Conservation (phyloP, 2,113 vertebrate species). For the Phalacrocorax aristotelis region DNA sequence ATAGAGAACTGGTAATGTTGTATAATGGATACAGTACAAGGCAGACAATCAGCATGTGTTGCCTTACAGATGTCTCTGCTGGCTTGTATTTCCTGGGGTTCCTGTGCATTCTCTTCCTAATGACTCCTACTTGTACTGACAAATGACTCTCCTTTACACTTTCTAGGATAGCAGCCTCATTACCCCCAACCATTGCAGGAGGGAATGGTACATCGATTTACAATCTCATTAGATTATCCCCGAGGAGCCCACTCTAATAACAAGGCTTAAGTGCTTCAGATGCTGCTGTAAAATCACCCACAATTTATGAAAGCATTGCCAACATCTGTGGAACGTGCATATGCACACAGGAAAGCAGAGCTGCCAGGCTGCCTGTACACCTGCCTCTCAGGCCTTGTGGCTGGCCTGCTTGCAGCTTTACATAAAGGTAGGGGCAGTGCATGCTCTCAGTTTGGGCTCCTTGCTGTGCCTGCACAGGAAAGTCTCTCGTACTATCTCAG, state of each 20-base stretch:
- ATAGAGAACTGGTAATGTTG: background rate
- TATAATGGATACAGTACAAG: background rate
- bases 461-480: background rate
- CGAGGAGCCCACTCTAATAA: background rate
- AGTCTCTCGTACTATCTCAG: background rate
- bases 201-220: background rate
- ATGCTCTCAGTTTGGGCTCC: background rate
- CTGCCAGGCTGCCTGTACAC: background rate
- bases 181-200: background rate
- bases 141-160: background rate
- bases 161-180: background rate
- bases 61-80: background rate
- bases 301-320: background rate
- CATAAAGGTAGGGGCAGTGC: background rate
- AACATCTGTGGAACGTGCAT: background rate
- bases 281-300: background rate
- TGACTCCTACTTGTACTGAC: background rate
- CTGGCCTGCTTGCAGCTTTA: background rate
- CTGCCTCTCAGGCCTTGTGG: background rate
- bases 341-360: background rate
- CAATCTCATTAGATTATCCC: slow-evolving; percentile 6
- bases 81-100: background rate
- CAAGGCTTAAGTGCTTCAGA: background rate
- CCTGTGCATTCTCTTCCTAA: background rate
- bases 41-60: rapidly evolving